A percentile compares a stretch with the other conserved stretches of the same genome.
Evolutionary conservation across 2,797 vertebrate genomes (phyloP).

Genomic region (Myotis pilosus): DNA sequence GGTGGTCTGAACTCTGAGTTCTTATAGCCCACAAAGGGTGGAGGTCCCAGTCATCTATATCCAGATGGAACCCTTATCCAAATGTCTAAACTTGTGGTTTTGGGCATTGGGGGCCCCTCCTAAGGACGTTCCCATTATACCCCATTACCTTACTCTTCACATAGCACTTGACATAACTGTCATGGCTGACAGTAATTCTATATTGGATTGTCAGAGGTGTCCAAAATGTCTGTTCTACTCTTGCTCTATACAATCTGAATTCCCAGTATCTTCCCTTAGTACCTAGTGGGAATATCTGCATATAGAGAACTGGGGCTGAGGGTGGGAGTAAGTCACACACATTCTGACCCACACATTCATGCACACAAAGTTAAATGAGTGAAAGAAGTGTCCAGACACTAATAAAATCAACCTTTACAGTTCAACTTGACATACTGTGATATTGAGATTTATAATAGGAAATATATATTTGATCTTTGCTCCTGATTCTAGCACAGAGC

Average conservation of each 20-base stretch:
- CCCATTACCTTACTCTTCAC: background rate
- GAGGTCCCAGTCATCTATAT: background rate
- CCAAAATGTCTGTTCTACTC: background rate
- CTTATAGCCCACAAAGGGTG: background rate
- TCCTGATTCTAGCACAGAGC: background rate
- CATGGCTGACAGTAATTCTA: background rate
- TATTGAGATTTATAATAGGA: background rate
- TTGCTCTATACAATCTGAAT: background rate
- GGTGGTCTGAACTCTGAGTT: background rate
- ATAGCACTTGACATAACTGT: background rate
- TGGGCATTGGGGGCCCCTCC: background rate
- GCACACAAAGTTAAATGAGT: background rate
- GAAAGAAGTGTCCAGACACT: background rate
- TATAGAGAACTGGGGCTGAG: background rate
- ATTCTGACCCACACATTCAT: background rate
- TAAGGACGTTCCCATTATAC: background rate
- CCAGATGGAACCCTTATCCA: background rate
- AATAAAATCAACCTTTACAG: background rate
- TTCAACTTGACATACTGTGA: background rate
- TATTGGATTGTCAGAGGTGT: background rate
- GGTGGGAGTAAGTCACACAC: background rate
- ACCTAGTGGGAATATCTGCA: background rate
- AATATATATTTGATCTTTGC: background rate
- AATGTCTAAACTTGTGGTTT: background rate
- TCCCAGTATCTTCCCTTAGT: background rate